Evolutionary conservation across 1,140 invertebrate species (phyloP), one percentile per base, ranked within the genome.

Genomic region (Araneus ventricosus): DNA sequence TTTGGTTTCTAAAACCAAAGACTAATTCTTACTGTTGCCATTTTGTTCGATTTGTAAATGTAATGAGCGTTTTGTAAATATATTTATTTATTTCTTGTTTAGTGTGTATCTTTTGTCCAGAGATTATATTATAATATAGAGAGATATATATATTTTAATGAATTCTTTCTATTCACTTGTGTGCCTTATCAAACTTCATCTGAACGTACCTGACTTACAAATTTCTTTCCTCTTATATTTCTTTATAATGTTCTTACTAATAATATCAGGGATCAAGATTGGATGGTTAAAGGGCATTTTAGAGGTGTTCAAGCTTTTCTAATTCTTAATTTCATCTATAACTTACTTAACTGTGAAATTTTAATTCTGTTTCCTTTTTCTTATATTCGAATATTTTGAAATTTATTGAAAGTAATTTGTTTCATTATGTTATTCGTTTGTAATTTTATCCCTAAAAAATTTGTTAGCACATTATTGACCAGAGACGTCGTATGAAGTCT

Each of bases 21-120:
- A 87, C 85, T 87, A 61, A 30, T 63, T 63, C 52, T 59, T 37
- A 17, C n/a, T 87, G 85, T 87, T 87, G 85, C 85, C 85, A 87
- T 87, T 61, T 61, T 87, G 57, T 59, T 87, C 63, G 27, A 87
- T 61, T 61, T 87, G 52, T 61, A 34, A 87, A 8, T 87, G 59
- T 39, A 45, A 2, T 22, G 27, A 87, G 27, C 10, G 85, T 87
- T 87, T 61, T 87, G 85, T 87, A 87, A 61, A 87, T 87, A 87
- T 87, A 87, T 87, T 87, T 87, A 87, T 87, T 87, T 87, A 87
- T 22, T 59, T 61, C n/a, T 59, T 86, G 82, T 85, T 80, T 80
- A 30, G 2, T 87, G 57, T 87, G 85, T 87, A 27, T 27, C 41
- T 17, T 45, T 41, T 45, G 80, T 82, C 41, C 41, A 82, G 37